Percentiles rank a stretch among this genome's conserved stretches.
phyloP scores from a whole-genome alignment of 2,888 invertebrate species.

The Euzetes globulus region DNA sequence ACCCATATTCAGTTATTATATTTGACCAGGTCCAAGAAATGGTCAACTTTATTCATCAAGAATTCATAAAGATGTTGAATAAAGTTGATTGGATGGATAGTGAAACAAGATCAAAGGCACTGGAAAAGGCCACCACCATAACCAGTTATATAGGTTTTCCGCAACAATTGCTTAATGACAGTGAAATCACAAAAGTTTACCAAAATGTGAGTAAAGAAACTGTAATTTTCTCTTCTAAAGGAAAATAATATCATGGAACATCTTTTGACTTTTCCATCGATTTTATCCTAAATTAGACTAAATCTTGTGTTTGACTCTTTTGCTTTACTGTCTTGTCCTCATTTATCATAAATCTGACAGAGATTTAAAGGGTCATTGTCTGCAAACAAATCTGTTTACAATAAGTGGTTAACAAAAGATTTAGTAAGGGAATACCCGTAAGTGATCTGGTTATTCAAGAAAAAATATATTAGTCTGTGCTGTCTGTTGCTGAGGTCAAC shows the following conservation, averaged over 20 bases:
- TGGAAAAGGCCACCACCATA: conserved; percentile 34
- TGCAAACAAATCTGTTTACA: neutral
- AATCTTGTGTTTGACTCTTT: neutral
- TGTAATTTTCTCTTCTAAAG: neutral
- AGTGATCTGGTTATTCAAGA: too few relatives aligned
- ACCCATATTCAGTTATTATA: neutral
- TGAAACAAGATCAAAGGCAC: conserved; percentile 46
- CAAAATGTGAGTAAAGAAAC: conserved; percentile 39
- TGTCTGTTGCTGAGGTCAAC: too few relatives aligned
- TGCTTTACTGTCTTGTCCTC: neutral
- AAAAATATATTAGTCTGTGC: too few relatives aligned
- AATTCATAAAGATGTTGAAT: conserved; percentile 70
- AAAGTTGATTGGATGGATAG: conserved; percentile 83
- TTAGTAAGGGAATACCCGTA: too few relatives aligned
- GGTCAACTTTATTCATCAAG: conserved; percentile 71
- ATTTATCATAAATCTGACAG: neutral
- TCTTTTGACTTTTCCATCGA: neutral
- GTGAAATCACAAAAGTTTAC: conserved; percentile 36
- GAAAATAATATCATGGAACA: neutral
- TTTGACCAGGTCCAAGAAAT: conserved; percentile 55
- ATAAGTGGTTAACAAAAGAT: neutral
- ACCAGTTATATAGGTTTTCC: conserved; percentile 41
- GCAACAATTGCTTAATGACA: conserved; percentile 40
- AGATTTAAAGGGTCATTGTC: neutral
- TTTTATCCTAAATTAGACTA: neutral